A percentile compares a stretch with the other conserved stretches of the same genome.
Evolutionary conservation across 1,140 invertebrate species (phyloP).

Genomic region (Brachionus calyciflorus): DNA sequence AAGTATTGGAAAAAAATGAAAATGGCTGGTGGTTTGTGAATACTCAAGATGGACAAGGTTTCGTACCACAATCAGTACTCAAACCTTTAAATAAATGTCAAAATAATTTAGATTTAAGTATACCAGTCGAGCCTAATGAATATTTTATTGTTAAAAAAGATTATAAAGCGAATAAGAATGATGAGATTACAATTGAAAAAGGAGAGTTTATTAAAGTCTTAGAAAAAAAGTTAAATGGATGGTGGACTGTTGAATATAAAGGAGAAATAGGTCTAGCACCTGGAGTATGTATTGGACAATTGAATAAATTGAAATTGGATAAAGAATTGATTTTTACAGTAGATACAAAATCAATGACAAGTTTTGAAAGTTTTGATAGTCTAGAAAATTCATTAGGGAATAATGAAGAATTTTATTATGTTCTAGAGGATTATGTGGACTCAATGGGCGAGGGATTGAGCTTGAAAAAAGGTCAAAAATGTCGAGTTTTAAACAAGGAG

Average conservation of each 20-base stretch:
- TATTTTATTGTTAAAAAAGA: neutral
- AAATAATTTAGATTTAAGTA: neutral
- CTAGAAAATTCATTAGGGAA: neutral
- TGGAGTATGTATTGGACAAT: neutral
- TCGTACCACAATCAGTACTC: neutral
- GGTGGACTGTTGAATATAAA: neutral
- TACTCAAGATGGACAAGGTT: neutral
- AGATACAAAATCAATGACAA: neutral
- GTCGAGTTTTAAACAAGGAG: neutral
- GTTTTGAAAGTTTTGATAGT: neutral
- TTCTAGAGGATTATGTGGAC: slow-evolving; percentile 10
- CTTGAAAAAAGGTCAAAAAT: slow-evolving; percentile 10
- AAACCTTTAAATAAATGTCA: neutral
- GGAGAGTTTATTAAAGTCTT: slow-evolving; percentile 11
- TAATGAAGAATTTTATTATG: slow-evolving; percentile 5
- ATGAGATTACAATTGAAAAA: neutral
- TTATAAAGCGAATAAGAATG: neutral
- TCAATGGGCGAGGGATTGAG: neutral
- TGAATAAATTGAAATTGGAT: neutral
- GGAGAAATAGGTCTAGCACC: neutral
- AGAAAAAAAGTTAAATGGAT: slow-evolving; percentile 11
- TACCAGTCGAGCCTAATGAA: neutral
- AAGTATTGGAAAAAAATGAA: slow-evolving; percentile 8
- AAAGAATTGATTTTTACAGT: neutral
- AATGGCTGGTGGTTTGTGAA: slow-evolving; percentile 33